phyloP scores from a whole-genome alignment of 2,113 vertebrate genomes.

The Lasiurus borealis region DNA sequence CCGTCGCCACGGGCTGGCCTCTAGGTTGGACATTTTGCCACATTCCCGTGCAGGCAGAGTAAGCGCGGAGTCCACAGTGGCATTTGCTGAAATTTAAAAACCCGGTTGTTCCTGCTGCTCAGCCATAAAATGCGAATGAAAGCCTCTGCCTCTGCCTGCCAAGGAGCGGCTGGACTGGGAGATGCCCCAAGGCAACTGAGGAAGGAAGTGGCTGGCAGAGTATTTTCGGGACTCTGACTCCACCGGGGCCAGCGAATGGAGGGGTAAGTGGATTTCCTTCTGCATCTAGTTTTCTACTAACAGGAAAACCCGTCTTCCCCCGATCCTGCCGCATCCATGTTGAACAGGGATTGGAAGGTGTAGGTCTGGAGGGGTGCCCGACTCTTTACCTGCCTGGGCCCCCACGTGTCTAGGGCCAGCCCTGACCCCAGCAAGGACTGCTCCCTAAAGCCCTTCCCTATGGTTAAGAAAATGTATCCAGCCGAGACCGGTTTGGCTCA shows the following conservation, averaged over 20 bases:
- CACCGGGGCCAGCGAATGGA: background rate
- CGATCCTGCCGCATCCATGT: background rate
- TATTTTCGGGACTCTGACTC: background rate
- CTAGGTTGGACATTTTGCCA: background rate
- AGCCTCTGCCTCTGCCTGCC: background rate
- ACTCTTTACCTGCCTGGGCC: no score
- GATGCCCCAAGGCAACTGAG: background rate
- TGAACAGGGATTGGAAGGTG: background rate
- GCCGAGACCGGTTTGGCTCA: no score
- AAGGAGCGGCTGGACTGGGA: background rate
- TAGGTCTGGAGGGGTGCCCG: background rate
- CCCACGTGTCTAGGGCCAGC: background rate
- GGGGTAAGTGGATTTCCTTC: background rate
- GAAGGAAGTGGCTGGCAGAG: background rate
- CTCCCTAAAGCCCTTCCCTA: background rate
- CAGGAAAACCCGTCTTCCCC: background rate
- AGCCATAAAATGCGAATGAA: background rate
- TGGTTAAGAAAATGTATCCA: background rate
- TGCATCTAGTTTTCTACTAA: background rate
- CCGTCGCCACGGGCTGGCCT: background rate
- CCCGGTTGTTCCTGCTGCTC: background rate
- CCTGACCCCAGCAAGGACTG: background rate
- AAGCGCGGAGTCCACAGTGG: background rate
- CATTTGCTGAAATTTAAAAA: background rate
- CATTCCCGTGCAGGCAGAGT: no score